These are phyloP conservation scores for Scotopteryx bipunctaria DNA, from an alignment of 2,888 invertebrate species.

Conservation along the genomic window DNA sequence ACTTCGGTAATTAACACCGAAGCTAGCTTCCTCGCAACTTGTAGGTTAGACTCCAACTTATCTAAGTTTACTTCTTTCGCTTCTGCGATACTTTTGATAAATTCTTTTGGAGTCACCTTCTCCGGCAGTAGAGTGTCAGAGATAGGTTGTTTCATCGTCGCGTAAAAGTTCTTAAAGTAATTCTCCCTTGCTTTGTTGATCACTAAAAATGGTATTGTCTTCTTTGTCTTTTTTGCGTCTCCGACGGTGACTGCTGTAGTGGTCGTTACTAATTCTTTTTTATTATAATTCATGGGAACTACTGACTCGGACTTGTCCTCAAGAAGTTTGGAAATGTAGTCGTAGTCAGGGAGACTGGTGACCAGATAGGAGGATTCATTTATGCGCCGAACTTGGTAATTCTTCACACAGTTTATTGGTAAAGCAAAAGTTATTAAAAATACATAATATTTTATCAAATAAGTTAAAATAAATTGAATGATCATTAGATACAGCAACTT, in stretches of 20 bases:
- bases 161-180: slow-evolving; percentile 60
- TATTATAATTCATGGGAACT: slow-evolving; percentile 26
- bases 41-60: slow-evolving; percentile 43
- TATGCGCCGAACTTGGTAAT: slow-evolving; percentile 65
- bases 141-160: slow-evolving; percentile 43
- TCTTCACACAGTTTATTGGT: slow-evolving; percentile 54
- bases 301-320: slow-evolving; percentile 24
- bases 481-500: slow-evolving; percentile 16
- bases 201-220: slow-evolving; percentile 45
- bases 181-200: slow-evolving; percentile 64
- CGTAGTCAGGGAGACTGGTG: slow-evolving; percentile 56
- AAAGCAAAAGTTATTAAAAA: slow-evolving; percentile 48
- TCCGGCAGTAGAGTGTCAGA: neutral
- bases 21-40: slow-evolving; percentile 58
- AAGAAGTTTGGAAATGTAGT: slow-evolving; percentile 40
- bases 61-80: slow-evolving; percentile 18
- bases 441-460: slow-evolving; percentile 42
- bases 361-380: slow-evolving; percentile 67
- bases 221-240: slow-evolving; percentile 43
- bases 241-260: slow-evolving; percentile 42
- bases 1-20: slow-evolving; percentile 46
- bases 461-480: slow-evolving; percentile 18
- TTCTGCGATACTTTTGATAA: slow-evolving; percentile 11
- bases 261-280: neutral
- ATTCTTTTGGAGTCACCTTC: neutral